These are phyloP conservation scores for Nesometra sesokonis DNA, from an alignment of 35 echinoderm and acorn worm species.

Conservation along the genomic window DNA sequence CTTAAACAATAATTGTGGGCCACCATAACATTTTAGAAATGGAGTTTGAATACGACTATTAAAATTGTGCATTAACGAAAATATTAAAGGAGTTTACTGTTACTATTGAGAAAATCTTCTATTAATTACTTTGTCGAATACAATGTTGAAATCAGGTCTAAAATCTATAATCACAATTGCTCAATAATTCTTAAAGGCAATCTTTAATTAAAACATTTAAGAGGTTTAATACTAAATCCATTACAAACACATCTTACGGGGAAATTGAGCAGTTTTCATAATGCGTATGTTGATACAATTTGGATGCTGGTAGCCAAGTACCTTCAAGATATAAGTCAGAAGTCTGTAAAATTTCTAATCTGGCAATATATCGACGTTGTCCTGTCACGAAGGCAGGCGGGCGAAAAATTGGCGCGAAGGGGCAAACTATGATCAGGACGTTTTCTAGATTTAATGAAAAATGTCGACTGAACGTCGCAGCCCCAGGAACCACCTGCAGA, in stretches of 20 bases:
- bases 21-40: too few relatives aligned
- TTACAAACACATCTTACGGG: neutral
- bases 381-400: neutral
- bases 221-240: neutral
- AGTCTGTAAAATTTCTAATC: neutral
- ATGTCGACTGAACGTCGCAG: neutral
- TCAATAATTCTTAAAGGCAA: neutral
- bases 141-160: too few relatives aligned
- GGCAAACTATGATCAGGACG: neutral
- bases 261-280: neutral
- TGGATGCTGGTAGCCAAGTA: neutral
- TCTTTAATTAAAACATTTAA: neutral
- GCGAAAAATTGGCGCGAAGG: neutral
- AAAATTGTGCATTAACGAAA: too few relatives aligned
- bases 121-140: too few relatives aligned
- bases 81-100: too few relatives aligned
- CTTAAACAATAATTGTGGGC: too few relatives aligned
- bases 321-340: neutral
- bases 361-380: neutral
- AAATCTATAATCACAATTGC: neutral
- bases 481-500: neutral
- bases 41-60: too few relatives aligned
- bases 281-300: neutral
- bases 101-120: too few relatives aligned
- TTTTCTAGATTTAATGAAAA: neutral